Conservation (phyloP, 2,888 invertebrate species). For the Anaspis maculata region DNA sequence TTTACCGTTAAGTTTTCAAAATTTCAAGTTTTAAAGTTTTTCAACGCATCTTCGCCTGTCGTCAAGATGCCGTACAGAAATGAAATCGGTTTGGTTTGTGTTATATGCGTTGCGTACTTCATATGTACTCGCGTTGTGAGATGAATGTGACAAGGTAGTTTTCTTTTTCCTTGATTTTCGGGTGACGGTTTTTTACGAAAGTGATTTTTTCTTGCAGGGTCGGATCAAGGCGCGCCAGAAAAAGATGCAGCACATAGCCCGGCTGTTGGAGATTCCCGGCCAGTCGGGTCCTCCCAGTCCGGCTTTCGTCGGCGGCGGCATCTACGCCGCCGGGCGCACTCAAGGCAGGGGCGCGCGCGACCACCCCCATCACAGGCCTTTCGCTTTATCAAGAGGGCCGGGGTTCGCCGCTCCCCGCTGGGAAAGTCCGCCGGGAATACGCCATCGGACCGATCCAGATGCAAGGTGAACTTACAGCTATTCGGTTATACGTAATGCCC, state of each 20-base stretch:
- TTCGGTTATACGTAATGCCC: too few species aligned
- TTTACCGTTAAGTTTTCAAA: too few species aligned
- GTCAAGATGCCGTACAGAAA: too few species aligned
- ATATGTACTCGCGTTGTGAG: too few species aligned
- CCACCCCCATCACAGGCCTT: slow-evolving; percentile 36
- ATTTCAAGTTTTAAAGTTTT: too few species aligned
- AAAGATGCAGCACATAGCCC: slow-evolving; percentile 94
- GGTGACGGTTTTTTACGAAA: too few species aligned
- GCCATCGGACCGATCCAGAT: slow-evolving; percentile 35
- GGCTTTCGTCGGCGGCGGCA: slow-evolving; percentile 40
- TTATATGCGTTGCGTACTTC: too few species aligned
- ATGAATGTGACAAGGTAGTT: slow-evolving; percentile 1
- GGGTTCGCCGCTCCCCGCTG: slow-evolving; percentile 42
- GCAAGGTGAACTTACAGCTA: too few species aligned
- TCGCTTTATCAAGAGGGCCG: slow-evolving; percentile 36
- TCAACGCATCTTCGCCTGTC: too few species aligned
- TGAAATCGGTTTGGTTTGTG: too few species aligned
- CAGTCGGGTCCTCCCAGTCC: slow-evolving; percentile 44
- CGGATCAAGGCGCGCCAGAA: slow-evolving; percentile 90
- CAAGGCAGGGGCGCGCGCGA: slow-evolving; percentile 32
- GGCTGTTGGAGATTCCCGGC: slow-evolving; percentile 76
- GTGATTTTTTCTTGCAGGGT: slow-evolving; percentile 53
- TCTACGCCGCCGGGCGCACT: slow-evolving; percentile 19
- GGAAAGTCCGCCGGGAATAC: slow-evolving; percentile 39
- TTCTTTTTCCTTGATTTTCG: slow-evolving; percentile 3